Percentiles rank a stretch among this genome's conserved stretches.
phyloP scores from a whole-genome alignment of 2,113 vertebrate genomes.

The Tricholaema leucomelas region DNA sequence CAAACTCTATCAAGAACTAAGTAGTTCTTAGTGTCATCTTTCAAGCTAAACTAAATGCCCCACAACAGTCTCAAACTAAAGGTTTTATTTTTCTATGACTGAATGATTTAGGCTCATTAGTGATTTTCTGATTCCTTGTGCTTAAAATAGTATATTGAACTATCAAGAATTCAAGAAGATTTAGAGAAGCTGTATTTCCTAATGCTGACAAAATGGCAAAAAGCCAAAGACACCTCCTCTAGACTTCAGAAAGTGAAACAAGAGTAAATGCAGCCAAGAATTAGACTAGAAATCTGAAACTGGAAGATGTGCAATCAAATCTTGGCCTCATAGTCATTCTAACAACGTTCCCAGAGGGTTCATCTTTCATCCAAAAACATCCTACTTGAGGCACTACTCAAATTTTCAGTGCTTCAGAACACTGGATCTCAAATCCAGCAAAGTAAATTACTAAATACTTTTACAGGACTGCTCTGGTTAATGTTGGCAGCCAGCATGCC shows the following conservation, averaged over 20 bases:
- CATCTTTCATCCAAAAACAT: neutral
- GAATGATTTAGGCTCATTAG: neutral
- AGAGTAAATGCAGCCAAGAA: neutral
- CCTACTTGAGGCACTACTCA: neutral
- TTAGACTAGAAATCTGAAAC: neutral
- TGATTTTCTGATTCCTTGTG: neutral
- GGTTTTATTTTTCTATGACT: neutral
- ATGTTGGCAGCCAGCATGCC: conserved; percentile 25
- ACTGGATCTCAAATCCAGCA: neutral
- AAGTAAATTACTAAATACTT: neutral
- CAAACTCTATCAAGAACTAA: neutral
- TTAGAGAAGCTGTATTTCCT: neutral
- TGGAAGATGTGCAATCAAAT: neutral
- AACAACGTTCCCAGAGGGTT: neutral
- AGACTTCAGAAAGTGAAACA: neutral
- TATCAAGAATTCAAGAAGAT: neutral
- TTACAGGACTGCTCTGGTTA: neutral
- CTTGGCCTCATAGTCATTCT: neutral
- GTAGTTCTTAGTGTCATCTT: neutral
- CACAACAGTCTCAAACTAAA: neutral
- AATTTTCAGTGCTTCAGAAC: neutral
- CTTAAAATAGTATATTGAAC: neutral
- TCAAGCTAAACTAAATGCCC: neutral
- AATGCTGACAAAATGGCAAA: neutral
- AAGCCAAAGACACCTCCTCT: neutral